Conservation (phyloP, 2,888 invertebrate species). For the Napeogenes inachia region DNA sequence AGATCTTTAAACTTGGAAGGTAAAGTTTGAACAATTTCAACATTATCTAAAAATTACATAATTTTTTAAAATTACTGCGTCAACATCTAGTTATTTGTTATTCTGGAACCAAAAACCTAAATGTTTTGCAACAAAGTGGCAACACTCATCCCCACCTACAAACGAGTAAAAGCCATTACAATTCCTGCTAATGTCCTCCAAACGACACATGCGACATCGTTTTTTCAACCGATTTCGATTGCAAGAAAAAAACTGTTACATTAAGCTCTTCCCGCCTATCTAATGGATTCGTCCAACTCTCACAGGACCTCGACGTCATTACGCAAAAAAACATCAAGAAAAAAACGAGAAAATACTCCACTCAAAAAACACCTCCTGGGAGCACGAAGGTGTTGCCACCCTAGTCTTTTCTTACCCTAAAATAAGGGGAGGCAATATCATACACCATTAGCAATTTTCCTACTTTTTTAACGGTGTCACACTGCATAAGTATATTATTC, state of each 20-base stretch:
- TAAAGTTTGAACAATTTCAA: too few relatives aligned
- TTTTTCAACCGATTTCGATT: slow-evolving; percentile 57
- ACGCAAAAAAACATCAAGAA: slow-evolving; percentile 63
- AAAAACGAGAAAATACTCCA: slow-evolving; percentile 49
- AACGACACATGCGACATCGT: slow-evolving; percentile 56
- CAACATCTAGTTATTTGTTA: neutral
- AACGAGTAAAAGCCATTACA: slow-evolving; percentile 50
- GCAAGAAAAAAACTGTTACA: slow-evolving; percentile 61
- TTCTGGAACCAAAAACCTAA: neutral
- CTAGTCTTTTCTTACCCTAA: slow-evolving; percentile 71
- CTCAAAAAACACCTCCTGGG: slow-evolving; percentile 70
- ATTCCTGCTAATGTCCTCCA: slow-evolving; percentile 53
- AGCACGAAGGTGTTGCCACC: slow-evolving; percentile 73
- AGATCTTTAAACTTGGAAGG: too few relatives aligned
- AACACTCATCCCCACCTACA: slow-evolving; percentile 33
- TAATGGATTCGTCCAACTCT: slow-evolving; percentile 76
- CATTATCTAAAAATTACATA: too few relatives aligned
- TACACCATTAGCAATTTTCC: slow-evolving; percentile 78
- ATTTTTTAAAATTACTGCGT: too few relatives aligned
- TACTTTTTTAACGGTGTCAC: slow-evolving; percentile 77
- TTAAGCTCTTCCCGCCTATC: slow-evolving; percentile 73
- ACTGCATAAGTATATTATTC: slow-evolving; percentile 51
- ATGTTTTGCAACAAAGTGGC: slow-evolving; percentile 25
- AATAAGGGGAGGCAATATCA: slow-evolving; percentile 78
- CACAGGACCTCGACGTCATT: slow-evolving; percentile 71